These are phyloP conservation scores for Eriocheir sinensis DNA, from an alignment of 1,140 invertebrate genomes.

Conservation along the genomic window DNA sequence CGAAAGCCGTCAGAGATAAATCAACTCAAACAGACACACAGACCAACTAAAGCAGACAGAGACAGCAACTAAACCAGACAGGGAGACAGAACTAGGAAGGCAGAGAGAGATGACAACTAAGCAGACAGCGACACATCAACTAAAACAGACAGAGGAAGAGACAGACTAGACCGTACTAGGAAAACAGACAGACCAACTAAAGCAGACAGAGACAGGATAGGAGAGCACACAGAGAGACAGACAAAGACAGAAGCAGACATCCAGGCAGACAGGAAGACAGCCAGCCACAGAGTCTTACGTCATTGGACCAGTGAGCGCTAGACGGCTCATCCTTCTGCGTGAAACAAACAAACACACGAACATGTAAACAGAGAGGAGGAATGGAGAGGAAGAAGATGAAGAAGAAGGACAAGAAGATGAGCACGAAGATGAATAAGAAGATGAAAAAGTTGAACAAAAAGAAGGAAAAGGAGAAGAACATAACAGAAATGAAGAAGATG, in stretches of 20 bases:
- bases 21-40: not conserved
- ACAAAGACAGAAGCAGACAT: not conserved
- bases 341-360: not conserved
- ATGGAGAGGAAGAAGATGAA: not conserved
- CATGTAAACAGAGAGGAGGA: not conserved
- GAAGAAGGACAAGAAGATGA: not conserved
- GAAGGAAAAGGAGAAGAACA: not conserved
- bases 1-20: no score
- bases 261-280: not conserved
- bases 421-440: not conserved
- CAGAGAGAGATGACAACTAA: not conserved
- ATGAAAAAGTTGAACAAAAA: not conserved
- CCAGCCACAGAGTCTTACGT: not conserved
- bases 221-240: no score
- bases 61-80: no score
- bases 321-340: conserved; percentile 7
- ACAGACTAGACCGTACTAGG: no score
- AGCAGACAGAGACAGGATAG: not conserved
- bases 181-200: not conserved
- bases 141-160: no score
- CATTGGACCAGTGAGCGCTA: not conserved
- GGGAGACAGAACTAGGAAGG: no score
- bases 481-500: not conserved
- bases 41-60: not conserved
- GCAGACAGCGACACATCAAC: no score